Evolutionary conservation across 2,888 invertebrate genomes (phyloP).

Genomic region (Belgica antarctica): DNA sequence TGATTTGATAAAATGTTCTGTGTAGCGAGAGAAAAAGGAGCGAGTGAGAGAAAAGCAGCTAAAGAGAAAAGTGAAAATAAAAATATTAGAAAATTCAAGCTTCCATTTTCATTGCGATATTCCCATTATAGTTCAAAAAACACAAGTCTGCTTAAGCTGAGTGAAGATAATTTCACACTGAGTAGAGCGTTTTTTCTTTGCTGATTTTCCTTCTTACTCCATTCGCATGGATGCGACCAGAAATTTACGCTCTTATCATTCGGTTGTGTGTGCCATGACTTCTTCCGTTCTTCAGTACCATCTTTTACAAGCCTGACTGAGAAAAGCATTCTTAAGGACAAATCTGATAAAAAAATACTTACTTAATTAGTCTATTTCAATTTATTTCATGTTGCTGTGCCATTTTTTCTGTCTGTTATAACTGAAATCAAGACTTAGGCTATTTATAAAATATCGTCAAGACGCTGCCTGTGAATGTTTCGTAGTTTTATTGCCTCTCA

Average conservation of each 20-base stretch:
- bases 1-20: conserved; percentile 6
- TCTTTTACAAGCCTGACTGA: no score
- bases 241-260: conserved; percentile 8
- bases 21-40: conserved; percentile 1
- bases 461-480: no score
- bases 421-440: no score
- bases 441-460: no score
- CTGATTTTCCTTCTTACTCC: not conserved
- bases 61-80: conserved; percentile 2
- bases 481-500: no score
- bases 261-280: conserved; percentile 9
- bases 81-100: no score
- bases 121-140: conserved; percentile 26
- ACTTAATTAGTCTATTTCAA: no score
- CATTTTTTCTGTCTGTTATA: not conserved
- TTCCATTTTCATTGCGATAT: conserved; percentile 21
- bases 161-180: not conserved
- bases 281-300: no score
- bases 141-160: not conserved
- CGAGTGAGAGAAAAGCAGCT: not conserved
- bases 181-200: not conserved
- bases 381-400: not conserved
- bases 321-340: no score
- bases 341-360: no score
- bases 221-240: not conserved